These are phyloP conservation scores for Papilio dardanus DNA, from an alignment of 1,140 invertebrate genomes.

Conservation along the genomic window DNA sequence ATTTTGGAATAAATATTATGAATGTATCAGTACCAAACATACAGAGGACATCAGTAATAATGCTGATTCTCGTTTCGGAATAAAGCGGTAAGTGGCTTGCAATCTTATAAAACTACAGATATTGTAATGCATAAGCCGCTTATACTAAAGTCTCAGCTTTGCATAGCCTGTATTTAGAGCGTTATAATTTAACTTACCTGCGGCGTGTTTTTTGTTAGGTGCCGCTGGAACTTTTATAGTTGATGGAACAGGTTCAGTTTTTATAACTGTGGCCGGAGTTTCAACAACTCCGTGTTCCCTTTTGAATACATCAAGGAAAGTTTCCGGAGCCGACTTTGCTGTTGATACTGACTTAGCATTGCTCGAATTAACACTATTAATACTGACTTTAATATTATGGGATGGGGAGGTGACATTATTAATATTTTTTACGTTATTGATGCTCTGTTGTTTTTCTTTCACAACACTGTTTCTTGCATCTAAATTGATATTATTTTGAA, in stretches of 20 bases:
- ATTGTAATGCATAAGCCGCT: too few species aligned
- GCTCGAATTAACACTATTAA: slow-evolving; percentile 68
- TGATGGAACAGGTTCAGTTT: slow-evolving; percentile 53
- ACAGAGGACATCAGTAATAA: too few species aligned
- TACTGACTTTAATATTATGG: slow-evolving; percentile 63
- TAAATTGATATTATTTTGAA: slow-evolving; percentile 46
- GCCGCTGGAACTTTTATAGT: slow-evolving; percentile 62
- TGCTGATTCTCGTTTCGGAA: too few species aligned
- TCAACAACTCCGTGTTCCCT: slow-evolving; percentile 72
- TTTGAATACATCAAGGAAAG: slow-evolving; percentile 78
- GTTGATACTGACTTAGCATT: slow-evolving; percentile 53
- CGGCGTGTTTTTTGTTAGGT: slow-evolving; percentile 53
- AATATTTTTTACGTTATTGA: slow-evolving; percentile 58
- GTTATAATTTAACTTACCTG: slow-evolving; percentile 46
- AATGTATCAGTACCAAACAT: too few species aligned
- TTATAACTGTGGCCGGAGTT: slow-evolving; percentile 45
- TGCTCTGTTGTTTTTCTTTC: slow-evolving; percentile 48
- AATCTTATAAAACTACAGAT: too few species aligned
- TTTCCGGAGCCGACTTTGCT: slow-evolving; percentile 56
- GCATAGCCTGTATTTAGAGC: background rate
- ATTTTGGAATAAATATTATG: too few species aligned
- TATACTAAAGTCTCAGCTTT: too few species aligned
- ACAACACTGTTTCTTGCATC: slow-evolving; percentile 51
- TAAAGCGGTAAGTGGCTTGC: too few species aligned
- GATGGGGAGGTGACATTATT: slow-evolving; percentile 43